These are phyloP conservation scores for Drosophila koepferae DNA, from an alignment of 2,888 invertebrate genomes.

Conservation along the genomic window DNA sequence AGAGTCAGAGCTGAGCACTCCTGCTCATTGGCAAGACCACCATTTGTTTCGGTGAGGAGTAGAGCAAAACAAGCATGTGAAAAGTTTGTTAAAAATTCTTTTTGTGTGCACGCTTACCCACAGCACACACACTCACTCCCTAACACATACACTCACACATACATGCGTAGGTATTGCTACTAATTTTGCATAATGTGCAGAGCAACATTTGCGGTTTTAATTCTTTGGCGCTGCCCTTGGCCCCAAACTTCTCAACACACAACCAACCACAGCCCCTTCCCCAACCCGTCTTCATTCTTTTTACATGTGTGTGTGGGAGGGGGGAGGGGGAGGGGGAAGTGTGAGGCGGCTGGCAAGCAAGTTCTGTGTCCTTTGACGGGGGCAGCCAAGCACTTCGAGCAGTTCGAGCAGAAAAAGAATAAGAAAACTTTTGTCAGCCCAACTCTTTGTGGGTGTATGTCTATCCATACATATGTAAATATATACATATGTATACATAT, in stretches of 20 bases:
- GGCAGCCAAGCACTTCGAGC: slow-evolving; percentile 54
- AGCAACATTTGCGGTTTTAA: slow-evolving; percentile 84
- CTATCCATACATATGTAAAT: background rate
- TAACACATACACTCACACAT: slow-evolving; percentile 2
- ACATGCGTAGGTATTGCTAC: slow-evolving; percentile 57
- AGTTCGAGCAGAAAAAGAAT: slow-evolving; percentile 62
- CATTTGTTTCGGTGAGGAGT: background rate
- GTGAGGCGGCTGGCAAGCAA: slow-evolving; percentile 1
- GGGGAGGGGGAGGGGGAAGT: background rate
- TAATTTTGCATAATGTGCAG: slow-evolving; percentile 82
- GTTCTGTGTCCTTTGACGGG: slow-evolving; percentile 48
- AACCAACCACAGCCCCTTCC: background rate
- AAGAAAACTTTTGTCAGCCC: slow-evolving; percentile 50
- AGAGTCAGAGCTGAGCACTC: background rate
- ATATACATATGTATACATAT: background rate
- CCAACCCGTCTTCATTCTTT: background rate
- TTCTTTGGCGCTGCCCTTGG: slow-evolving; percentile 66
- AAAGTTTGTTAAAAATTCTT: slow-evolving; percentile 81
- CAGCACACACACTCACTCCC: slow-evolving; percentile 21
- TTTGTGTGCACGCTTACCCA: slow-evolving; percentile 64
- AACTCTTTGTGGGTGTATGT: slow-evolving; percentile 6
- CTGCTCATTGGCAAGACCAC: background rate
- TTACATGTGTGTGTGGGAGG: background rate
- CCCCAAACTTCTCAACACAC: slow-evolving; percentile 15
- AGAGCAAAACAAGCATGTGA: slow-evolving; percentile 67